Conservation (phyloP, 2,797 vertebrate species). For the Xyrichtys novacula region DNA sequence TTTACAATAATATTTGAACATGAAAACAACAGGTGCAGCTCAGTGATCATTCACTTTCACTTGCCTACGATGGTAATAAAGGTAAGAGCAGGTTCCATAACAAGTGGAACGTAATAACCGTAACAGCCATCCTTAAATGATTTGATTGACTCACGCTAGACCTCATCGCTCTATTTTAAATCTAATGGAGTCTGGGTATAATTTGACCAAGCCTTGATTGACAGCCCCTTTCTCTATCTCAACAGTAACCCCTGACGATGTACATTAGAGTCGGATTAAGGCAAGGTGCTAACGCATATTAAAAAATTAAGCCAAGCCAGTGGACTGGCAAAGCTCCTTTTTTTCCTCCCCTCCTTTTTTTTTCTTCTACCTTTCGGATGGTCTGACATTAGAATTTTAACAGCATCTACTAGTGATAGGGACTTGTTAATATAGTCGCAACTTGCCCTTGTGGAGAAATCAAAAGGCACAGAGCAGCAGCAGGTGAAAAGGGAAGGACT, state of each 20-base stretch:
- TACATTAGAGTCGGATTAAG: conserved; percentile 88
- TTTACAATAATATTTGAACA: conserved; percentile 25
- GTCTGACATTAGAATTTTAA: conserved; percentile 79
- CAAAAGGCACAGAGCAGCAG: conserved; percentile 73
- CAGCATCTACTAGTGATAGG: conserved; percentile 75
- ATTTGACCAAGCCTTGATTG: conserved; percentile 87
- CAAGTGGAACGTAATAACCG: conserved; percentile 80
- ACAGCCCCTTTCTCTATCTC: conserved; percentile 87
- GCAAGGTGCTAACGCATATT: conserved; percentile 88
- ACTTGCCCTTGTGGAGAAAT: conserved; percentile 81
- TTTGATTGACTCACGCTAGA: conserved; percentile 87
- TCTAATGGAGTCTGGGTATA: conserved; percentile 88
- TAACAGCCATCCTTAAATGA: conserved; percentile 83
- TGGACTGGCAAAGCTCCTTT: conserved; percentile 78
- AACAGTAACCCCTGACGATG: conserved; percentile 88
- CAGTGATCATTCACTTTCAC: conserved; percentile 47
- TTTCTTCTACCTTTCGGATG: conserved; percentile 55
- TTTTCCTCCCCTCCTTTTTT: not conserved
- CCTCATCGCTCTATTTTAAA: conserved; percentile 83
- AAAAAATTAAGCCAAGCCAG: conserved; percentile 87
- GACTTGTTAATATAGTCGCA: conserved; percentile 76
- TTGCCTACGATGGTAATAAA: conserved; percentile 66
- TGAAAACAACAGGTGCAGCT: conserved; percentile 66
- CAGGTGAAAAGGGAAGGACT: conserved; percentile 65
- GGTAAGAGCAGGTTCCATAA: conserved; percentile 81